A percentile compares a stretch with the other conserved stretches of the same genome.
Conservation (phyloP, 2,113 vertebrate genomes). For the Xiphophorus maculatus region DNA sequence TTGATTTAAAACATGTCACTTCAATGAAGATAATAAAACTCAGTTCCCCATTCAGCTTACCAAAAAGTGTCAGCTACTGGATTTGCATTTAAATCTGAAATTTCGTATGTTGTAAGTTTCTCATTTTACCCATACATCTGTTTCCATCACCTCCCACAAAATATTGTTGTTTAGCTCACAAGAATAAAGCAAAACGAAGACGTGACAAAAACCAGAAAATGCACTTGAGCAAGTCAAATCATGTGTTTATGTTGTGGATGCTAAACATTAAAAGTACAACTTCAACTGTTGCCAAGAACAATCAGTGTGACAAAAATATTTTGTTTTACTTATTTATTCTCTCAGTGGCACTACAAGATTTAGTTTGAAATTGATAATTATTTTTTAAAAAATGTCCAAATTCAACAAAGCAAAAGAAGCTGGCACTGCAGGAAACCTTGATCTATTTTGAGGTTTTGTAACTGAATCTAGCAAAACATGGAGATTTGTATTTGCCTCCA, state of each 20-base stretch:
- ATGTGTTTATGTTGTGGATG: constrained; percentile 7
- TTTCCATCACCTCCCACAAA: background rate
- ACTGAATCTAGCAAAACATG: constrained; percentile 44
- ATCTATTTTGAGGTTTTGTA: constrained; percentile 32
- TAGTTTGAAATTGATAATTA: constrained; percentile 35
- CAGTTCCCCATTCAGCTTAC: constrained; percentile 8
- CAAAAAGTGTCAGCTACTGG: constrained; percentile 3
- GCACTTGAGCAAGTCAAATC: background rate
- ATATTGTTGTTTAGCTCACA: background rate
- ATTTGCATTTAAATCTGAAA: constrained; percentile 25
- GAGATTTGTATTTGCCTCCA: constrained; percentile 8
- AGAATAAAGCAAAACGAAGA: background rate
- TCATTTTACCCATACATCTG: constrained; percentile 10
- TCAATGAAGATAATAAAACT: background rate
- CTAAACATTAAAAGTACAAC: background rate
- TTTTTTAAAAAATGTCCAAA: background rate
- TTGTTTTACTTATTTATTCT: constrained; percentile 22
- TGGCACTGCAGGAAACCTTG: background rate
- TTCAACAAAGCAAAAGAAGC: constrained; percentile 11
- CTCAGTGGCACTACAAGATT: background rate
- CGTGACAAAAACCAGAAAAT: background rate
- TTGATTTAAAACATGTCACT: constrained; percentile 1
- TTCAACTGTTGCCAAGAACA: constrained; percentile 11
- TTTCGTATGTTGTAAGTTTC: constrained; percentile 18
- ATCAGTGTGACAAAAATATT: constrained; percentile 25